Percentiles rank a stretch among this genome's conserved stretches.
phyloP scores from a whole-genome alignment of 2,888 invertebrate species.

The Diabrotica balteata region DNA sequence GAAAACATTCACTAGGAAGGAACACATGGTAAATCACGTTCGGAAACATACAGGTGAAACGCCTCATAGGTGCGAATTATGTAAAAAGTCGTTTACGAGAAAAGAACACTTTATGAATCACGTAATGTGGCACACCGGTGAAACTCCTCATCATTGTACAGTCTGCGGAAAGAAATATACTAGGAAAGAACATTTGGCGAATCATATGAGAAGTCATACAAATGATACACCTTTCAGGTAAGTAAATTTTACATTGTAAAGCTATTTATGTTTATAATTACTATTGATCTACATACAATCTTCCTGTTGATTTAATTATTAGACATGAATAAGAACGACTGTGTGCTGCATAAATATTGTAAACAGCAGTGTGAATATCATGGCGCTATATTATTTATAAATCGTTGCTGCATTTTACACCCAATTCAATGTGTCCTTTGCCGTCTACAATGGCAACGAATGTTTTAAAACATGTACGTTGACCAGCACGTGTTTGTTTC shows the following conservation, averaged over 20 bases:
- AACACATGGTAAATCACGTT: slow-evolving; percentile 81
- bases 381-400: too few species aligned
- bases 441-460: slow-evolving; percentile 97
- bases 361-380: too few species aligned
- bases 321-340: too few species aligned
- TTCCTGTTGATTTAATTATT: too few species aligned
- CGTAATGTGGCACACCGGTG: slow-evolving; percentile 84
- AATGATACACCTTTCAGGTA: slow-evolving; percentile 80
- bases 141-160: slow-evolving; percentile 87
- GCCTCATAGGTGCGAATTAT: slow-evolving; percentile 78
- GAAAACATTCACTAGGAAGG: slow-evolving; percentile 78
- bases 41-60: slow-evolving; percentile 79
- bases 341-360: too few species aligned
- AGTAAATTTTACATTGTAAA: background rate
- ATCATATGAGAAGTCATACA: slow-evolving; percentile 88
- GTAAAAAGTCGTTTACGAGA: slow-evolving; percentile 79
- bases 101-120: slow-evolving; percentile 83
- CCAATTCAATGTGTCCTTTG: slow-evolving; percentile 98
- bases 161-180: slow-evolving; percentile 89
- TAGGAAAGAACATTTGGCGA: slow-evolving; percentile 86
- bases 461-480: slow-evolving; percentile 97
- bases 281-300: too few species aligned
- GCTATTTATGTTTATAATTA: too few species aligned
- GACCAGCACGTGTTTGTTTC: slow-evolving; percentile 99
- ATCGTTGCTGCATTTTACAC: slow-evolving; percentile 99